Conservation (phyloP, 2,113 vertebrate genomes). For the Cyprinus carpio region DNA sequence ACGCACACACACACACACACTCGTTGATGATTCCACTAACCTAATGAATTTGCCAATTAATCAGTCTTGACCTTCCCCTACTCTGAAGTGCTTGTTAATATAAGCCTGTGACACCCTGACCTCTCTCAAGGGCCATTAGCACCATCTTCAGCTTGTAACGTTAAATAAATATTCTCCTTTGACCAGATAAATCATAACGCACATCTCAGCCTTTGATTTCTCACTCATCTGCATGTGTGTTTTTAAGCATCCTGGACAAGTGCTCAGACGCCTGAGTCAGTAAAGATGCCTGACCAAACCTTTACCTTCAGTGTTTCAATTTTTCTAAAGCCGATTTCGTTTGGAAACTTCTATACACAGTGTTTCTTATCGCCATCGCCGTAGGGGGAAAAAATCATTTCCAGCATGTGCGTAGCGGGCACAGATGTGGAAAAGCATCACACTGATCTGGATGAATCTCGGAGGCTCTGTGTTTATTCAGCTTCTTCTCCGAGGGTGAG, state of each 20-base stretch:
- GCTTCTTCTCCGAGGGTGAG: constrained; percentile 78
- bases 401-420: constrained; percentile 67
- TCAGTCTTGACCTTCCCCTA: constrained; percentile 69
- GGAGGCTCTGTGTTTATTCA: constrained; percentile 69
- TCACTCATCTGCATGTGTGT: neutral
- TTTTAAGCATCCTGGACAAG: neutral
- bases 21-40: constrained; percentile 74
- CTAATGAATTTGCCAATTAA: constrained; percentile 83
- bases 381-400: constrained; percentile 76
- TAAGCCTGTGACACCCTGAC: constrained; percentile 72
- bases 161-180: constrained; percentile 80
- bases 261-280: neutral
- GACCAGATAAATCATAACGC: constrained; percentile 64
- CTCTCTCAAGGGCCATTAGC: constrained; percentile 75
- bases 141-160: constrained; percentile 73
- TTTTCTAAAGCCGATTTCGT: constrained; percentile 73
- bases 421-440: constrained; percentile 68
- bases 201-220: constrained; percentile 1
- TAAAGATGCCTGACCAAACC: neutral
- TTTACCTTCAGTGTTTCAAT: constrained; percentile 61
- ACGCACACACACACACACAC: constrained; percentile 5
- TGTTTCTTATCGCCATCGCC: constrained; percentile 73
- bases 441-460: constrained; percentile 76
- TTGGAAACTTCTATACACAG: constrained; percentile 68
- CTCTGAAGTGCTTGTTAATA: constrained; percentile 78